Conservation (phyloP, 2,797 vertebrate species). For the Delichon dasypus region DNA sequence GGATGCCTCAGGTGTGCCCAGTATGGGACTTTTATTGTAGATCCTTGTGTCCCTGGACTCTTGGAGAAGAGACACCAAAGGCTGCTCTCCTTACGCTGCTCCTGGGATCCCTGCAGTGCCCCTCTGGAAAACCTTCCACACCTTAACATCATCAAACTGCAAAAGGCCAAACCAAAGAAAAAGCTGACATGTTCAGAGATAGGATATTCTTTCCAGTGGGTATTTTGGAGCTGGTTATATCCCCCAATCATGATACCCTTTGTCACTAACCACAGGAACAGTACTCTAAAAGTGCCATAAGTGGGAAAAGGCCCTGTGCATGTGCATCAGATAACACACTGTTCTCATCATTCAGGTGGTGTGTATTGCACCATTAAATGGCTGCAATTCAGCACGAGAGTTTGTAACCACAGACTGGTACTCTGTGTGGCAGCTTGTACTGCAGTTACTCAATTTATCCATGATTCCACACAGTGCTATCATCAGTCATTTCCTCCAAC, state of each 20-base stretch:
- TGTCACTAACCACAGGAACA: not conserved
- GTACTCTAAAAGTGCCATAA: not conserved
- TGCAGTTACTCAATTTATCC: not conserved
- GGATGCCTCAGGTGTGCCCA: not conserved
- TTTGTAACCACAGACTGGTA: not conserved
- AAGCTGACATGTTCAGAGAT: accelerated
- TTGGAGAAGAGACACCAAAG: not conserved
- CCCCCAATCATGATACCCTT: not conserved
- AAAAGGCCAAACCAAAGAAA: not conserved
- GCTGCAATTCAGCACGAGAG: not conserved
- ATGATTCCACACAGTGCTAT: not conserved
- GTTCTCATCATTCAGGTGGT: not conserved
- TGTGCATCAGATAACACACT: not conserved
- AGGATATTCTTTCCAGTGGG: not conserved
- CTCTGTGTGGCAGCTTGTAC: not conserved
- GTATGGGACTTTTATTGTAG: not conserved
- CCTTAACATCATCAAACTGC: not conserved
- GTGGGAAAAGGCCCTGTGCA: not conserved
- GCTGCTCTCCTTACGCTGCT: not conserved
- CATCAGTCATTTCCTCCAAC: not conserved
- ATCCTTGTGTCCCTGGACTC: not conserved
- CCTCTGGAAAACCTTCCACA: not conserved
- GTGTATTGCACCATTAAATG: not conserved
- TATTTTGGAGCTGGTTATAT: not conserved
- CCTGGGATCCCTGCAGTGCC: not conserved